phyloP scores from a whole-genome alignment of 2,113 vertebrate genomes.

The Porphyrio hochstetteri region DNA sequence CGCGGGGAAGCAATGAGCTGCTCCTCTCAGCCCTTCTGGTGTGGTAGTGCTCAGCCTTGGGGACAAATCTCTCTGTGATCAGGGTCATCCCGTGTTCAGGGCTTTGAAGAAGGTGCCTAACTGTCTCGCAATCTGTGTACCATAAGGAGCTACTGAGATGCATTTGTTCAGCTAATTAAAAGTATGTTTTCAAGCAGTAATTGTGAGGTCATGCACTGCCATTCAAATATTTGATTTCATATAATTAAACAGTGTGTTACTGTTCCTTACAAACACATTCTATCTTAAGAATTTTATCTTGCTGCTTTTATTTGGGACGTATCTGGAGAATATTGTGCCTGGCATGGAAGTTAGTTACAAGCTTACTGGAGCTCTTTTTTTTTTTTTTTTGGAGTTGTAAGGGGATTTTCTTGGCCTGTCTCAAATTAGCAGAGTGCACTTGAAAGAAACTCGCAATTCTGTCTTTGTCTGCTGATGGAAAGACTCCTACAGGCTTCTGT shows the following conservation, averaged over 20 bases:
- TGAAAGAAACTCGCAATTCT: neutral
- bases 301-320: neutral
- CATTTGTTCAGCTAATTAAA: constrained; percentile 24
- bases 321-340: constrained; percentile 18
- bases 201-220: neutral
- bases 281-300: constrained; percentile 11
- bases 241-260: neutral
- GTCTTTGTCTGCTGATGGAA: constrained; percentile 4
- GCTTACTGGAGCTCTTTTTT: neutral
- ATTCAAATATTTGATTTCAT: constrained; percentile 36
- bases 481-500: neutral
- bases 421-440: constrained; percentile 6
- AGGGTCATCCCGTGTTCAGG: neutral
- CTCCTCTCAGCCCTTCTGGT: neutral
- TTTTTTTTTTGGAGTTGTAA: neutral
- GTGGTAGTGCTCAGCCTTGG: neutral
- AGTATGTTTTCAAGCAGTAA: constrained; percentile 6
- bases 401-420: constrained; percentile 36
- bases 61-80: neutral
- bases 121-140: constrained; percentile 2
- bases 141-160: constrained; percentile 9
- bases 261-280: neutral
- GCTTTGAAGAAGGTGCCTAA: constrained; percentile 6
- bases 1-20: neutral
- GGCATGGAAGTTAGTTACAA: neutral